Base-by-base conservation (phyloP, 2,888 invertebrate genomes). In the Bimastos eiseni region DNA sequence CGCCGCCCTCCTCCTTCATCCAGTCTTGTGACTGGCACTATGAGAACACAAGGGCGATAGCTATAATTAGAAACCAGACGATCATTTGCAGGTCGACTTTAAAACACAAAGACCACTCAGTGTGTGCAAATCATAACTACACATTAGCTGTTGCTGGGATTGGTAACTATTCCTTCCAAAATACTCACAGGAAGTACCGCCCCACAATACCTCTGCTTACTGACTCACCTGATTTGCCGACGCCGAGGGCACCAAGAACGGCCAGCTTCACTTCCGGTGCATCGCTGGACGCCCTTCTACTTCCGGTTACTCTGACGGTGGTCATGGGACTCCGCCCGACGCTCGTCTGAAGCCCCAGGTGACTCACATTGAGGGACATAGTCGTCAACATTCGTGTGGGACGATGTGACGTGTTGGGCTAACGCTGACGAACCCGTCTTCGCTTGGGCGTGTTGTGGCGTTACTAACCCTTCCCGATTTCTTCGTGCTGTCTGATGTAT, bases 211-310 rank as follows among this genome's bases (percentile, higher is more conserved):
- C 49, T 24, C 49, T 24, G 21, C 21, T 1, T 24, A 49, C 24
- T 2, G 30, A 70, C 70, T 70, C 70, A 90, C 90, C 70, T 38
- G 89, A 86, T 24, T 86, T 86, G 6, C 86, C 86, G 37, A 86
- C 86, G 21, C 86, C 86, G 34, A 86, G 86, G 36, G 86, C 34
- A 5, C 86, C 86, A 33, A 86, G 86, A 6, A 86, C 86, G 37
- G 86, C 86, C 34, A 86, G 34, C 86, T 36, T 86, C 11, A 86
- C 24, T 86, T 86, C 86, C 34, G 86, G 34, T 36, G 37, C 86
- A 37, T 86, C 34, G 86, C 36, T 86, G 34, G 86, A 86, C 36
- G 86, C 36, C 37, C 37, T 86, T 30, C 86, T 86, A 37, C 15
- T 86, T 70, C 70, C 70, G 70, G 70, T n/a, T 30, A n/a, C 6